Conservation (phyloP, 2,797 vertebrate genomes). For the Helicolenus hilgendorfi region DNA sequence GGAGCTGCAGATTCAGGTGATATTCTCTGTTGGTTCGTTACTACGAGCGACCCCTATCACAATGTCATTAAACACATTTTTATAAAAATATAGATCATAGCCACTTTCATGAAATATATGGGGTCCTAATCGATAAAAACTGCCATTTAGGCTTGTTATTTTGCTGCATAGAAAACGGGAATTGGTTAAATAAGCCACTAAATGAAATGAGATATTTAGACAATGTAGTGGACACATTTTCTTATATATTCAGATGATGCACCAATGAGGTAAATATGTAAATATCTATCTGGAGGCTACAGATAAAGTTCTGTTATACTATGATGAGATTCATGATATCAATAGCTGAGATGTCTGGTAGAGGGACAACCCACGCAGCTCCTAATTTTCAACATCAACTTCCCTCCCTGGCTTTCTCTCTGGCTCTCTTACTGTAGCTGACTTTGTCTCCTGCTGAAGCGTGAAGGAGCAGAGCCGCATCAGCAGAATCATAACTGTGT, state of each 20-base stretch:
- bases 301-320: not conserved
- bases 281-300: not conserved
- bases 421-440: not conserved
- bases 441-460: not conserved
- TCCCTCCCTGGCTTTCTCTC: not conserved
- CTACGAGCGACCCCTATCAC: not conserved
- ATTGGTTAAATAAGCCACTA: not conserved
- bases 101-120: not conserved
- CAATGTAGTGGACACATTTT: not conserved
- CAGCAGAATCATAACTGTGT: constrained; percentile 45
- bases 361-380: not conserved
- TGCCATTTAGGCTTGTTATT: not conserved
- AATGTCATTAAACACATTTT: not conserved
- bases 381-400: not conserved
- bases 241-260: not conserved
- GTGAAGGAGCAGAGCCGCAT: constrained; percentile 2
- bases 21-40: not conserved
- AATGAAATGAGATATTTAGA: not conserved
- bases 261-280: not conserved
- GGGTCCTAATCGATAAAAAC: not conserved
- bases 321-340: not conserved
- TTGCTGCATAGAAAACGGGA: not conserved
- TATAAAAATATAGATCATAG: not conserved
- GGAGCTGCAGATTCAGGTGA: not conserved
- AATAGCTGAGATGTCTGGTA: not conserved